Percentiles rank a stretch among this genome's conserved stretches.
Evolutionary conservation across 2,888 invertebrate genomes (phyloP).

Genomic region (Brassicogethes aeneus): DNA sequence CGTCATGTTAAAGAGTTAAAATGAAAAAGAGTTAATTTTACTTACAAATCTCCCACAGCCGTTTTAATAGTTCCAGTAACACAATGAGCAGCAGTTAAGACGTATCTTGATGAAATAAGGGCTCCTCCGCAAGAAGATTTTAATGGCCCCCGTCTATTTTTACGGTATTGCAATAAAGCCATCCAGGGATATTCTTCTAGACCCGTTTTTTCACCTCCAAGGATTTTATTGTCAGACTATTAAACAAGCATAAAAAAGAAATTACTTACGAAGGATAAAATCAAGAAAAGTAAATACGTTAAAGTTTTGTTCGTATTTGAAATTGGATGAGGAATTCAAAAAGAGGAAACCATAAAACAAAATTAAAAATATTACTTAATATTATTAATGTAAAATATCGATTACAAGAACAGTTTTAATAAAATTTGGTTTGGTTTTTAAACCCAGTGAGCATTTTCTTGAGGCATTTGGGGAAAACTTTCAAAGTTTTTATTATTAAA

Average conservation of each 20-base stretch:
- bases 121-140: constrained; percentile 43
- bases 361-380: no score
- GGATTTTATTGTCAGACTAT: constrained; percentile 18
- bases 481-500: no score
- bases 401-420: no score
- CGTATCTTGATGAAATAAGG: constrained; percentile 45
- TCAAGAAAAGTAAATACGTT: constrained; percentile 5
- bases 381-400: no score
- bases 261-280: not conserved
- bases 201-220: constrained; percentile 35
- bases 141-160: constrained; percentile 17
- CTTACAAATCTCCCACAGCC: not conserved
- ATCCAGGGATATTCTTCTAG: constrained; percentile 47
- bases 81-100: constrained; percentile 50
- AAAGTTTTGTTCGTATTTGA: no score
- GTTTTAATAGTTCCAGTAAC: constrained; percentile 31
- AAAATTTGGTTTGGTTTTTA: no score
- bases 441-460: no score
- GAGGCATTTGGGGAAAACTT: no score
- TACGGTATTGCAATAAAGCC: constrained; percentile 40
- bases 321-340: no score
- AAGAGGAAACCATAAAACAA: no score
- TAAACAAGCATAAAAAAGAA: constrained; percentile 7
- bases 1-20: no score
- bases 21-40: no score